Evolutionary conservation across 1,140 invertebrate species (phyloP).

Genomic region (fruit fly (Drosophila melanogaster)): DNA sequence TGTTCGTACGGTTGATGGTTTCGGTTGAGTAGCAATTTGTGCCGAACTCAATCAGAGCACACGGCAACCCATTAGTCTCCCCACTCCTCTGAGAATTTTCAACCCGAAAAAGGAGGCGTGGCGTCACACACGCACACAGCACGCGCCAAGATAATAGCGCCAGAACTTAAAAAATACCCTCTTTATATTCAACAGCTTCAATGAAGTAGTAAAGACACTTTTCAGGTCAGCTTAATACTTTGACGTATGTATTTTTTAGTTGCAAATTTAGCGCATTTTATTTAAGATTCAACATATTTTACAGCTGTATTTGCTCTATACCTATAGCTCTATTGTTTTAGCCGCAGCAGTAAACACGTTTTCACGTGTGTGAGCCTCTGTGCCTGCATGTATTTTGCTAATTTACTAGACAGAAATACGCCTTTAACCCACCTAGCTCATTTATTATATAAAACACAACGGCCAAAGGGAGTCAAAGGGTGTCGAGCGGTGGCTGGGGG

Average conservation of each 20-base stretch:
- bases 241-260: neutral
- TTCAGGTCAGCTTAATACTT: too few species aligned
- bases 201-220: too few species aligned
- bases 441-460: conserved; percentile 82
- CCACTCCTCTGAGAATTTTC: conserved; percentile 48
- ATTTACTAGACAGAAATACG: conserved; percentile 84
- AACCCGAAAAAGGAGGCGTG: conserved; percentile 39
- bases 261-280: too few species aligned
- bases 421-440: conserved; percentile 84
- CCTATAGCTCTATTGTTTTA: neutral
- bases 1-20: conserved; percentile 41
- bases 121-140: conserved; percentile 13
- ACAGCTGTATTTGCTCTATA: too few species aligned
- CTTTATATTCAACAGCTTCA: too few species aligned
- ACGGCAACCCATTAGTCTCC: conserved; percentile 73
- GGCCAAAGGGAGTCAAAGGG: conserved; percentile 30
- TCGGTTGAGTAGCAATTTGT: conserved; percentile 47
- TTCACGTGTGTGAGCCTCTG: conserved; percentile 38
- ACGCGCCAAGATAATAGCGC: neutral
- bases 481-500: conserved; percentile 1
- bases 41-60: conserved; percentile 78
- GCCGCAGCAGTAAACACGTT: conserved; percentile 4
- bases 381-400: conserved; percentile 83
- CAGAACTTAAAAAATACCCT: neutral
- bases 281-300: neutral